These are phyloP conservation scores for Chalcis sispes DNA, from an alignment of 2,888 invertebrate species.

Conservation along the genomic window DNA sequence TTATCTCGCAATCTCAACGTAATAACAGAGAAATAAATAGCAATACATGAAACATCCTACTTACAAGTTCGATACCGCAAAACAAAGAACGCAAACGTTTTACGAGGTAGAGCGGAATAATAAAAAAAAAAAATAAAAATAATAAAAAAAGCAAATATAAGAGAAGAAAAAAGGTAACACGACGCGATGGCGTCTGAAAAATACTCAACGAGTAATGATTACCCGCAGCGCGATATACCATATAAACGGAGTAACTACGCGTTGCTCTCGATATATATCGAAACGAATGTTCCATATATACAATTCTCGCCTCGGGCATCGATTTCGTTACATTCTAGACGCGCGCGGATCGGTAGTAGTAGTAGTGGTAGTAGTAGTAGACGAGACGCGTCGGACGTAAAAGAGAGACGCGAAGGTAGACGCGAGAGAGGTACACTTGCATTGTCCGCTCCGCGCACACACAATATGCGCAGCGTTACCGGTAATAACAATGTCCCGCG, in stretches of 20 bases:
- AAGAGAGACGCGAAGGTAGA: neutral
- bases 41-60: conserved; percentile 32
- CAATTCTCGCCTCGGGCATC: neutral
- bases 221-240: conserved; percentile 10
- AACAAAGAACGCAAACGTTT: conserved; percentile 23
- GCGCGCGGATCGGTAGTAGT: conserved; percentile 6
- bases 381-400: neutral
- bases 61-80: too few relatives aligned
- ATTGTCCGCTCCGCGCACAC: conserved; percentile 26
- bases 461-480: conserved; percentile 56
- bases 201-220: too few relatives aligned
- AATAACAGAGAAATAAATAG: conserved; percentile 53
- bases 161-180: conserved; percentile 27
- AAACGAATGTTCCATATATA: neutral
- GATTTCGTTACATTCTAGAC: neutral
- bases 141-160: conserved; percentile 27
- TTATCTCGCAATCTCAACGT: conserved; percentile 49
- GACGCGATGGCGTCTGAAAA: too few relatives aligned
- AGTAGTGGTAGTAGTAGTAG: too few relatives aligned
- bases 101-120: conserved; percentile 8
- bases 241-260: neutral
- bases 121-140: conserved; percentile 24
- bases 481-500: conserved; percentile 71
- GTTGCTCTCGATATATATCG: neutral
- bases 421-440: neutral